Evolutionary conservation across 2,797 vertebrate species (phyloP), one percentile per base, ranked within the genome.

Genomic region (Anableps anableps): DNA sequence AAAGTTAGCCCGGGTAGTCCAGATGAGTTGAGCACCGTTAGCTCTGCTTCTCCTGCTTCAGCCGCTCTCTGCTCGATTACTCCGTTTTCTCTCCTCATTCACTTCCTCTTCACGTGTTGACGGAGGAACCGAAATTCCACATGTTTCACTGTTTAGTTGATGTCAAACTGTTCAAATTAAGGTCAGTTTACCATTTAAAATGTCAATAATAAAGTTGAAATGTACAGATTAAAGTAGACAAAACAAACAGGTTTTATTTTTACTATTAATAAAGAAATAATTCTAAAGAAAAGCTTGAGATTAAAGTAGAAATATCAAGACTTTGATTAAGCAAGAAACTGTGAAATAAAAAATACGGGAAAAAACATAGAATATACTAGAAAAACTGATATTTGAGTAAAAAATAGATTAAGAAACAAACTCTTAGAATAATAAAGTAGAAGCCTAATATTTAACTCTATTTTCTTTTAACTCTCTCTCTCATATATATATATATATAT

Each of bases 51-150:
- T 86, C 68, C 89, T 80, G 80, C 88, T 93, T 77, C 45, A 41
- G 75, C 48, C 75, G 14, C 82, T 80, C 89, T 93, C 94, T 78
- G 88, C 88, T 95, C 94, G 93, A 95, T 94, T 92, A 89, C 93
- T 95, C 95, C 85, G 92, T 92, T 91, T 88, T 91, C 91, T 88
- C 81, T 83, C 80, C 81, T 76, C 80, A n/a, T 81, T 58, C 84
- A 84, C 93, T 94, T 89, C 93, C 84, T 86, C 78, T 91, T 97
- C 96, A 96, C 96, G 95, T 97, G 95, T 95, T 96, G 93, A 94
- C 93, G 93, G 95, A 94, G 93, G 95, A 96, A 94, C 88, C 93
- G 79, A 74, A 80, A 74, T n/a, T 23, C 38, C 1, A 13, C 36
- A 41, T 31, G 36, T 53, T 53, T 53, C 48, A 1, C 50, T 53